Evolutionary conservation across 1,140 invertebrate species (phyloP), one percentile per base, ranked within the genome.

Genomic region (Rhyacophila brunnea): DNA sequence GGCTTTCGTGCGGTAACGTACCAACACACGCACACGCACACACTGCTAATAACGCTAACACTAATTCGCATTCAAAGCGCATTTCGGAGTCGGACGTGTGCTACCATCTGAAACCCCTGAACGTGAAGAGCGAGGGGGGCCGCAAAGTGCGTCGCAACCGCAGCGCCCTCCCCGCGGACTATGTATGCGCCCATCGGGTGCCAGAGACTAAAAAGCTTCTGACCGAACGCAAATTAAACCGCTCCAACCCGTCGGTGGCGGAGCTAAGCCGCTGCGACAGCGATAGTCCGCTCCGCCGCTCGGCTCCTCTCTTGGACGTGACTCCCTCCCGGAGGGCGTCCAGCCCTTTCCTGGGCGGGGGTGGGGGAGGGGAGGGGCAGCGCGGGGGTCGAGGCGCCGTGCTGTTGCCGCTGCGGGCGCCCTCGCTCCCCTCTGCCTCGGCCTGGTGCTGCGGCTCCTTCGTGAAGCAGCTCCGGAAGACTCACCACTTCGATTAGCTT

Each of bases 361-460:
- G 40, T 6, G 15, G 42, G 3, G 44, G 20, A 2, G 17, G 42
- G 11, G 15, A 35, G 1, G 46, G 28, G 1, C 14, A 36, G 11
- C 46, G 55, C 6, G 32, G 40, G 13, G 59, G 60, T 0, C 35
- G 58, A 10, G 60, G 61, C 9, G 54, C 64, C 10, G 61, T 63
- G n/a, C 43, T 65, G 15, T 69, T 70, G 20, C 68, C 71, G 6
- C 61, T 70, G 36, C 68, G 73, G 32, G 70, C 72, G 14, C 69
- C 79, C 3, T 80, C 80, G 64, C 77, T 79, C 15, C 73, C 78
- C 15, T 72, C 82, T 44, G 82, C 82, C 44, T 82, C 81, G 53
- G 83, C 81, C 6, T 83, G 82, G 83, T 84, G 83, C 67, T 84
- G 83, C 67, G 82, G 81, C 54, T 79, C 80, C 19, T 82, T 84